Evolutionary conservation across 1,140 invertebrate genomes (phyloP).

Genomic region (Littorina saxatilis): DNA sequence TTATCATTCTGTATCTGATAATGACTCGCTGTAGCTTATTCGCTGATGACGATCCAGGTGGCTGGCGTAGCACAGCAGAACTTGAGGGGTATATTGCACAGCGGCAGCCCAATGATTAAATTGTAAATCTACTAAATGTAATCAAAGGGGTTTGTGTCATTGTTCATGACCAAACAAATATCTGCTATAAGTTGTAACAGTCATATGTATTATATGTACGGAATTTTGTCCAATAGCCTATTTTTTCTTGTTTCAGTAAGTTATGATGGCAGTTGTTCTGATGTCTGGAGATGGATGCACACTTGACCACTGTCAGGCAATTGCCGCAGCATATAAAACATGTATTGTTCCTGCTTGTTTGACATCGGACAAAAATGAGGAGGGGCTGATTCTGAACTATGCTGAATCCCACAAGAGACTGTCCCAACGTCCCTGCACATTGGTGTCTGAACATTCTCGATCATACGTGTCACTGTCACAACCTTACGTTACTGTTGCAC

Average conservation of each 20-base stretch:
- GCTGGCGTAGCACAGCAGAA: no score
- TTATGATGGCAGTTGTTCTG: not conserved
- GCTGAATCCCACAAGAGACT: not conserved
- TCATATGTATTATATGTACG: no score
- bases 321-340: not conserved
- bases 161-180: no score
- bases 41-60: no score
- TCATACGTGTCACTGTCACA: not conserved
- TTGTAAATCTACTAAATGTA: no score
- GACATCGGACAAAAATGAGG: not conserved
- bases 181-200: no score
- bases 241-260: constrained; percentile 2
- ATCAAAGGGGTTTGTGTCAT: no score
- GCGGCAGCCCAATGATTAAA: no score
- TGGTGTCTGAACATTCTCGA: not conserved
- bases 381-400: not conserved
- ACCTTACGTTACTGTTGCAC: not conserved
- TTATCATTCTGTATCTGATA: no score
- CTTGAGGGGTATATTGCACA: no score
- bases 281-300: not conserved
- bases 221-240: no score
- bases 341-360: not conserved
- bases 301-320: not conserved
- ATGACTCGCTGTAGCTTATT: no score
- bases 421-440: not conserved